These are phyloP conservation scores for Goniozus legneri DNA, from an alignment of 1,140 invertebrate species.

Conservation along the genomic window DNA sequence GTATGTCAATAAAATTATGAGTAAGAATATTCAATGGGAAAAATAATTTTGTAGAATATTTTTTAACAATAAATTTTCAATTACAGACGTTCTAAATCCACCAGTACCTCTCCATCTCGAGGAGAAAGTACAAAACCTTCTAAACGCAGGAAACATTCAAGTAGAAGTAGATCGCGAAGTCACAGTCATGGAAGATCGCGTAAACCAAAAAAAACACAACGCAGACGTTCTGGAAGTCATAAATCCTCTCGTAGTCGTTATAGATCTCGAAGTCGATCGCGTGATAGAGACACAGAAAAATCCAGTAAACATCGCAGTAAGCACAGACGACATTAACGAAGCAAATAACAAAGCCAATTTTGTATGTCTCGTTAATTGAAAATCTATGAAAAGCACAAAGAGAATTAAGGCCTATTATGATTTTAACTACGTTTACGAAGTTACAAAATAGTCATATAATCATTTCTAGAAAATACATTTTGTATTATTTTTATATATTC, in stretches of 20 bases:
- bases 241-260: constrained; percentile 56
- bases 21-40: no score
- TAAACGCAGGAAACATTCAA: constrained; percentile 53
- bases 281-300: constrained; percentile 47
- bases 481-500: no score
- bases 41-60: no score
- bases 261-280: constrained; percentile 55
- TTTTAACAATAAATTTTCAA: constrained; percentile 14
- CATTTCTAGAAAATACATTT: no score
- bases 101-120: constrained; percentile 39
- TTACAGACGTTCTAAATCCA: constrained; percentile 45
- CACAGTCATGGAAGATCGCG: constrained; percentile 52
- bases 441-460: no score
- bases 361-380: not conserved
- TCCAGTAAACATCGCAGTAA: constrained; percentile 48
- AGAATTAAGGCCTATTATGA: no score
- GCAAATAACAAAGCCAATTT: not conserved
- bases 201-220: constrained; percentile 50
- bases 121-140: constrained; percentile 46
- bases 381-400: not conserved
- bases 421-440: no score
- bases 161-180: constrained; percentile 55
- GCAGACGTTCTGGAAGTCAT: constrained; percentile 49
- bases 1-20: constrained; percentile 23
- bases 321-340: constrained; percentile 37